Conservation (phyloP, 2,113 vertebrate genomes). For the Oriolus oriolus region DNA sequence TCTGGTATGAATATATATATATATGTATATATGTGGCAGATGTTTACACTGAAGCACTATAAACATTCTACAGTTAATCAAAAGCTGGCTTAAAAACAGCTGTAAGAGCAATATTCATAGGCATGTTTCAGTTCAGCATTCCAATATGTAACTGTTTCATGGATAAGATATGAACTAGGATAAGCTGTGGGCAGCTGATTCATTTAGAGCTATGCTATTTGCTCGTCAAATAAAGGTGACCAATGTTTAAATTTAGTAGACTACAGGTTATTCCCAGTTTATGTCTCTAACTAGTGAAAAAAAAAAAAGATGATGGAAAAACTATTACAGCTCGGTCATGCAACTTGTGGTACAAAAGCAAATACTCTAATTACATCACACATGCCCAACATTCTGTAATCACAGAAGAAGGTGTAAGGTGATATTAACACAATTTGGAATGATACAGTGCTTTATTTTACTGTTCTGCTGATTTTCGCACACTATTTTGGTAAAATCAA, state of each 20-base stretch:
- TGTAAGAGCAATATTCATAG: background rate
- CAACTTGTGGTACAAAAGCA: background rate
- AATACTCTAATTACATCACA: constrained; percentile 3
- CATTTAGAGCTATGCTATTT: constrained; percentile 36
- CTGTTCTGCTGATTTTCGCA: background rate
- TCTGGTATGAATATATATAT: background rate
- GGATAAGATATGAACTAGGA: background rate
- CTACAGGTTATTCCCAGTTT: background rate
- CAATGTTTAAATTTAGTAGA: constrained; percentile 34
- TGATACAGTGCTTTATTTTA: background rate
- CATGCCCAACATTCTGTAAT: background rate
- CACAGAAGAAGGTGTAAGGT: background rate
- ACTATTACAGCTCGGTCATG: constrained; percentile 30
- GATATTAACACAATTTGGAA: background rate
- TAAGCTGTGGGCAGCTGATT: background rate
- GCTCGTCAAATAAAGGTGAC: constrained; percentile 19
- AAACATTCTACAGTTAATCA: background rate
- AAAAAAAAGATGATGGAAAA: constrained; percentile 14
- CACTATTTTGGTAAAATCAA: background rate
- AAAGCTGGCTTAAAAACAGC: background rate
- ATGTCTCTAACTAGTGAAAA: constrained; percentile 17
- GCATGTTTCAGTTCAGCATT: background rate
- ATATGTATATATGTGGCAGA: background rate
- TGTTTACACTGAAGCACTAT: background rate
- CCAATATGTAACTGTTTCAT: background rate